phyloP scores from a whole-genome alignment of 2,113 vertebrate species.

The Chitala chitala region DNA sequence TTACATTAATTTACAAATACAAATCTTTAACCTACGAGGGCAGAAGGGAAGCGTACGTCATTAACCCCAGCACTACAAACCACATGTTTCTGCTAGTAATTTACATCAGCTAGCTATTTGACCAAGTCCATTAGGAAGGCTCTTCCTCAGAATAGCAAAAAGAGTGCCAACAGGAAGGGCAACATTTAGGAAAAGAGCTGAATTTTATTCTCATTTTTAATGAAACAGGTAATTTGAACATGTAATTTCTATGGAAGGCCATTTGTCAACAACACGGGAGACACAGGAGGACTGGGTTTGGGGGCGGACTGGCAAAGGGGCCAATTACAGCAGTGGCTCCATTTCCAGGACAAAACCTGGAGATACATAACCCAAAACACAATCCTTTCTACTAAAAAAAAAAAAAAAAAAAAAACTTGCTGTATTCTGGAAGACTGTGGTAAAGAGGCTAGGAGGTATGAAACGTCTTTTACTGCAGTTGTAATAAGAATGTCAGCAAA shows the following conservation, averaged over 20 bases:
- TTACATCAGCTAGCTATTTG: slow-evolving; percentile 7
- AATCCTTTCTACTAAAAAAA: not conserved
- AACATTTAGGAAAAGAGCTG: not conserved
- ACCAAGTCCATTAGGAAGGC: slow-evolving; percentile 7
- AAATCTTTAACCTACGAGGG: slow-evolving; percentile 15
- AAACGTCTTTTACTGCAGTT: slow-evolving; percentile 6
- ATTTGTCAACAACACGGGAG: too few relatives aligned
- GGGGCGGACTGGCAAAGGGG: not conserved
- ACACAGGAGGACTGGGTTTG: not conserved
- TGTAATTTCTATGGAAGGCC: not conserved
- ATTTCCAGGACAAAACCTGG: not conserved
- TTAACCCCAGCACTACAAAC: slow-evolving; percentile 19
- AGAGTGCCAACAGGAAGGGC: not conserved
- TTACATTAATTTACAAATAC: slow-evolving; percentile 26
- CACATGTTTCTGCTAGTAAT: slow-evolving; percentile 11
- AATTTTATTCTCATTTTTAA: not conserved
- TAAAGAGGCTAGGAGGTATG: not conserved
- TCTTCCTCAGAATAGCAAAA: not conserved
- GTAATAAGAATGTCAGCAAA: not conserved
- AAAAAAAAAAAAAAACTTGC: not conserved
- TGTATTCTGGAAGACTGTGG: not conserved
- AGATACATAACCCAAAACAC: not conserved
- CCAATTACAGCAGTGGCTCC: not conserved
- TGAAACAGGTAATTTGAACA: not conserved
- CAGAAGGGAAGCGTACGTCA: slow-evolving; percentile 2